Evolutionary conservation across 1,140 invertebrate genomes (phyloP).

Genomic region (Rhysida immarginata): DNA sequence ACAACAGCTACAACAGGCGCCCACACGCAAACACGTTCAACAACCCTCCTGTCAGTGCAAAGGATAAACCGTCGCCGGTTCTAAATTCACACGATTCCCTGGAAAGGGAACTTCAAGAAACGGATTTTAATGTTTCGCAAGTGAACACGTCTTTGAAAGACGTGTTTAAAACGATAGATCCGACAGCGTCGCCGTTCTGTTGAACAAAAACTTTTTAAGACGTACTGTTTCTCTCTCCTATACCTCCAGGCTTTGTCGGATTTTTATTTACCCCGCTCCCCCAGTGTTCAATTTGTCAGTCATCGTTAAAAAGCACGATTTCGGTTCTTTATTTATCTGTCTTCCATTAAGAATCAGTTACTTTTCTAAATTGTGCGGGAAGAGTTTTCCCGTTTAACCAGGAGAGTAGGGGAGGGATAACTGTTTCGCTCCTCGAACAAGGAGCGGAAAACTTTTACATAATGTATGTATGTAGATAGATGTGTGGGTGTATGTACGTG

Average conservation of each 20-base stretch:
- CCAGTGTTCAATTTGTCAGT: background rate
- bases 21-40: background rate
- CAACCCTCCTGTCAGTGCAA: background rate
- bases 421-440: no score
- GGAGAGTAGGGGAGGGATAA: no score
- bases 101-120: no score
- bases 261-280: no score
- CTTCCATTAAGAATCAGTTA: no score
- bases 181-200: slow-evolving; percentile 30
- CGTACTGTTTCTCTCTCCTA: background rate
- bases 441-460: no score
- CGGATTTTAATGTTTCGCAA: background rate
- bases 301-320: background rate
- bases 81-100: no score
- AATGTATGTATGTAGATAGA: no score
- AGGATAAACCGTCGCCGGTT: background rate
- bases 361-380: no score
- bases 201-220: slow-evolving; percentile 17
- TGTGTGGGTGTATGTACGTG: no score
- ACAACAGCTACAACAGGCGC: background rate
- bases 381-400: no score
- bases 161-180: slow-evolving; percentile 29
- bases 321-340: background rate
- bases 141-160: slow-evolving; percentile 21
- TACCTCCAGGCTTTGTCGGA: background rate